Conservation (phyloP, 2,797 vertebrate species). For the Pagetopsis macropterus region DNA sequence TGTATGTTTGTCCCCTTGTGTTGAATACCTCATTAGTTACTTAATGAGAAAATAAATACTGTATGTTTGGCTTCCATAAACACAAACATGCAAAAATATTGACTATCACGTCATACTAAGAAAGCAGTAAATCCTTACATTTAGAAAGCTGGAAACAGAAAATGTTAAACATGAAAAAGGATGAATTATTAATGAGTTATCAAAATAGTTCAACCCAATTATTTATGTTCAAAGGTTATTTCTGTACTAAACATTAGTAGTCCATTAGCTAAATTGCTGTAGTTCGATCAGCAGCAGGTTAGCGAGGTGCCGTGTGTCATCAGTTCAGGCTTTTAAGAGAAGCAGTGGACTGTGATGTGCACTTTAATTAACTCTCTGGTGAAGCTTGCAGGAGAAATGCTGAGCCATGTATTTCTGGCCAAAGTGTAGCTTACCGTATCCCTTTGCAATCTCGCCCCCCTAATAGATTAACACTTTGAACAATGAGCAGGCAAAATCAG, state of each 20-base stretch:
- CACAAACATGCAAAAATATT: constrained; percentile 2
- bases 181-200: too few relatives aligned
- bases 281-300: constrained; percentile 21
- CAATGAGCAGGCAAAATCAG: constrained; percentile 31
- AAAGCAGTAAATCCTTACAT: neutral
- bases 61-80: neutral
- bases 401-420: constrained; percentile 41
- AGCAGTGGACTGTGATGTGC: constrained; percentile 32
- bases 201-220: too few relatives aligned
- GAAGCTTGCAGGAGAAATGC: constrained; percentile 40
- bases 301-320: constrained; percentile 20
- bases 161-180: neutral
- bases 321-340: constrained; percentile 31
- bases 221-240: neutral
- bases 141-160: neutral
- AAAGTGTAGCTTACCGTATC: constrained; percentile 20
- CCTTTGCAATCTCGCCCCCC: constrained; percentile 4
- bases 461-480: constrained; percentile 22
- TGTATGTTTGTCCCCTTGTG: neutral
- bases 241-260: neutral
- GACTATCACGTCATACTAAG: neutral
- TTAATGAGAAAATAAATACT: neutral
- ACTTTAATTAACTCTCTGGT: constrained; percentile 39
- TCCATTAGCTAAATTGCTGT: neutral
- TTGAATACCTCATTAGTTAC: neutral